Conservation (phyloP, 2,888 invertebrate species). For the Pandemis cinnamomeana region DNA sequence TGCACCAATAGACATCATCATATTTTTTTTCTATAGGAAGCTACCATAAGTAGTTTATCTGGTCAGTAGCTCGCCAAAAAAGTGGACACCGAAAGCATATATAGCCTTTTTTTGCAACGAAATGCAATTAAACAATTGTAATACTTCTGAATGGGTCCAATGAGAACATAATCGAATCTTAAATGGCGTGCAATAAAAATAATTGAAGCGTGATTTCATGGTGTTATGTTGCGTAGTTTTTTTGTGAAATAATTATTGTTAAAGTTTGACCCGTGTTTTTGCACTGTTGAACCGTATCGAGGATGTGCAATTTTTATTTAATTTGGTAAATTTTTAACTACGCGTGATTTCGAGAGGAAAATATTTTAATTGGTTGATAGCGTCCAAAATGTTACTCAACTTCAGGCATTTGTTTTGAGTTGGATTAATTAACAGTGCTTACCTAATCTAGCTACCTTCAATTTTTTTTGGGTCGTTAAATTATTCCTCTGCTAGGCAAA, state of each 20-base stretch:
- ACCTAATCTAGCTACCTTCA: background rate
- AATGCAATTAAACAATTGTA: slow-evolving; percentile 18
- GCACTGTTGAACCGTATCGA: slow-evolving; percentile 10
- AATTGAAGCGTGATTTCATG: slow-evolving; percentile 35
- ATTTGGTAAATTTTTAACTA: slow-evolving; percentile 1
- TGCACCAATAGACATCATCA: slow-evolving; percentile 32
- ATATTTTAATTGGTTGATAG: background rate
- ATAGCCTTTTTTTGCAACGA: slow-evolving; percentile 2
- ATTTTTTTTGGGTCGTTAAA: no score
- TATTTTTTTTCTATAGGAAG: slow-evolving; percentile 13
- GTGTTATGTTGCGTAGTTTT: slow-evolving; percentile 22
- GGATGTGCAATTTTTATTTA: slow-evolving; percentile 13
- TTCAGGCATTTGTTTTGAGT: background rate
- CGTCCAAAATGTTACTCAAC: background rate
- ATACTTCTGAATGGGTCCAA: slow-evolving; percentile 18
- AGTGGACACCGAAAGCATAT: background rate
- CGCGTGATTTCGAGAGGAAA: background rate
- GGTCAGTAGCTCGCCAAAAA: background rate
- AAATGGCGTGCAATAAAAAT: slow-evolving; percentile 17
- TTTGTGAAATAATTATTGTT: slow-evolving; percentile 36
- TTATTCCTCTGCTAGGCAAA: no score
- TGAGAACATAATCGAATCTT: slow-evolving; percentile 22
- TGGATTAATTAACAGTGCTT: background rate
- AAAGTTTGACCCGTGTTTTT: slow-evolving; percentile 20
- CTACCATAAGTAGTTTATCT: no score